phyloP scores from a whole-genome alignment of 2,888 invertebrate species.

The Prenolepis imparis region DNA sequence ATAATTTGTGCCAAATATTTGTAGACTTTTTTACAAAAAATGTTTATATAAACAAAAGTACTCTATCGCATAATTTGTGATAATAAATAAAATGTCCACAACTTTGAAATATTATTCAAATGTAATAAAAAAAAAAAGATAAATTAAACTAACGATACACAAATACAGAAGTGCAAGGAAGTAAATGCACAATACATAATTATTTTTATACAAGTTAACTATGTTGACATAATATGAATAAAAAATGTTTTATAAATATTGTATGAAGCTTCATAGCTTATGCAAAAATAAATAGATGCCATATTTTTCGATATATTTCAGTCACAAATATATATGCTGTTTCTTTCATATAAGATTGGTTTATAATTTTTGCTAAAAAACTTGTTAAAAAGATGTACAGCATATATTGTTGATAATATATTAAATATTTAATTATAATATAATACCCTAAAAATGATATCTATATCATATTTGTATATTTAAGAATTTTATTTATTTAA shows the following conservation, averaged over 20 bases:
- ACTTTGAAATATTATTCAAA: slow-evolving; percentile 33
- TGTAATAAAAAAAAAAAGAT: slow-evolving; percentile 18
- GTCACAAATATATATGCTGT: slow-evolving; percentile 49
- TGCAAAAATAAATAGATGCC: slow-evolving; percentile 24
- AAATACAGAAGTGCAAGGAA: slow-evolving; percentile 1
- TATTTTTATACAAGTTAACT: slow-evolving; percentile 24
- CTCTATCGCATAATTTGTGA: slow-evolving; percentile 58
- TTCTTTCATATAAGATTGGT: slow-evolving; percentile 27
- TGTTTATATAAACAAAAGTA: slow-evolving; percentile 53
- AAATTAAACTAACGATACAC: background rate
- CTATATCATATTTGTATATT: slow-evolving; percentile 28
- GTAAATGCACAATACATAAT: slow-evolving; percentile 6
- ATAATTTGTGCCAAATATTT: slow-evolving; percentile 69
- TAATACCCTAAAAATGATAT: slow-evolving; percentile 57
- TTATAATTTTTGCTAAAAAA: slow-evolving; percentile 26
- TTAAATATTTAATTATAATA: slow-evolving; percentile 28
- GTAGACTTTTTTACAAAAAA: slow-evolving; percentile 70
- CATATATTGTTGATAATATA: slow-evolving; percentile 26
- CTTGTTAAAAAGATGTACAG: slow-evolving; percentile 19
- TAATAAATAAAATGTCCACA: slow-evolving; percentile 19
- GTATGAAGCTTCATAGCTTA: slow-evolving; percentile 48
- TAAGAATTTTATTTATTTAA: slow-evolving; percentile 69
- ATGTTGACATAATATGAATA: slow-evolving; percentile 38
- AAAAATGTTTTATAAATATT: slow-evolving; percentile 53
- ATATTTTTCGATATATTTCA: slow-evolving; percentile 55